phyloP scores from a whole-genome alignment of 1,140 invertebrate species.

The Artemia franciscana region DNA sequence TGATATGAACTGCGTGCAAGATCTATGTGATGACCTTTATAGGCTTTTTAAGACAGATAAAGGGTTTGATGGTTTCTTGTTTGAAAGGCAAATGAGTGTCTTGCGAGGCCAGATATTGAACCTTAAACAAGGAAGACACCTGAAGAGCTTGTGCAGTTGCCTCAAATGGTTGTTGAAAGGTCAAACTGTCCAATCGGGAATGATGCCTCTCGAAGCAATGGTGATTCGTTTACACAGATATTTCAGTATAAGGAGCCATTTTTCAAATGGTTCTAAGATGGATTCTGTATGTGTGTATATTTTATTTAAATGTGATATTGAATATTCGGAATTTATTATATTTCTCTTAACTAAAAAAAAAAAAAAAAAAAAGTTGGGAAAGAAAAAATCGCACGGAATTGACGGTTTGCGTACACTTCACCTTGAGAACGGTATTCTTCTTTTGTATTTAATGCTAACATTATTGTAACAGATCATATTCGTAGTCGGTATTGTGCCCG shows the following conservation, averaged over 20 bases:
- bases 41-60: conserved; percentile 47
- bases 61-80: conserved; percentile 83
- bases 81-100: conserved; percentile 95
- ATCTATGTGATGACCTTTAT: conserved; percentile 86
- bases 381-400: too few relatives aligned
- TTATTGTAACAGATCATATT: too few relatives aligned
- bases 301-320: too few relatives aligned
- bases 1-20: conserved; percentile 95
- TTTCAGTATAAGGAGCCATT: conserved; percentile 90
- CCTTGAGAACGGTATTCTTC: too few relatives aligned
- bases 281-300: too few relatives aligned
- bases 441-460: too few relatives aligned
- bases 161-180: conserved; percentile 85
- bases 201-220: conserved; percentile 55
- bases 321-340: too few relatives aligned
- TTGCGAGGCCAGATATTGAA: conserved; percentile 96
- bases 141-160: conserved; percentile 92
- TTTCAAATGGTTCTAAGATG: conserved; percentile 98
- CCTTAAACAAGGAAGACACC: conserved; percentile 84
- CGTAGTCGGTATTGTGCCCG: too few relatives aligned
- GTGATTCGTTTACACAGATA: conserved; percentile 77
- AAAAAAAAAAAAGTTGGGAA: too few relatives aligned
- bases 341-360: too few relatives aligned
- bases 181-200: too few relatives aligned
- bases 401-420: too few relatives aligned